Evolutionary conservation across 2,797 vertebrate genomes (phyloP), one percentile per base, ranked within the genome.

Genomic region (Sebastes steindachneri): DNA sequence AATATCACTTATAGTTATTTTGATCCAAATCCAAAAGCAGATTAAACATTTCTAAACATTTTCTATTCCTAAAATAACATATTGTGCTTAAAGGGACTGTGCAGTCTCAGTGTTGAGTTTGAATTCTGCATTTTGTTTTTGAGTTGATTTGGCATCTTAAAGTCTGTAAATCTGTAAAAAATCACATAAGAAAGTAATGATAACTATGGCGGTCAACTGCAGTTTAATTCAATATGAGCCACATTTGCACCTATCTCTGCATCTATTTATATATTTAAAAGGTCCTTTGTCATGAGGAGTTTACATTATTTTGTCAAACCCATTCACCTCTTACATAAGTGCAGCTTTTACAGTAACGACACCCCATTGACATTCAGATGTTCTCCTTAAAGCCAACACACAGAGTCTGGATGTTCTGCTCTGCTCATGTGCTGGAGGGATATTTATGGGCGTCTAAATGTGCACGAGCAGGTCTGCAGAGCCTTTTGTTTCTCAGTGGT

Each of bases 361-460:
- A 1, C 45, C 25, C 35, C 28, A 7, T 7, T 67, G 77, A 87
- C 77, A 80, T 87, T 90, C 80, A 83, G 45, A 79, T 28, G 70
- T 59, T 81, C 82, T 59, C 69, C 76, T 86, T 17, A 58, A 73
- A 83, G 33, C 8, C 57, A 23, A 4, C 76, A 23, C 60, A n/a
- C 51, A 1, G 57, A 35, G 78, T 65, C 80, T 66, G 74, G 68
- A 59, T 19, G 80, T 80, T 76, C 84, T 80, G 78, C 84, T 75
- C 77, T 1, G 71, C 82, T 35, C 62, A 25, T 81, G 75, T 29
- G 80, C 70, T 72, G 53, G 8, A 19, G 54, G 58, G 84, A 88
- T 91, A 93, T 95, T 94, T 94, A 93, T 70, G 84, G 83, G n/a
- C 68, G 10, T 79, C 80, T 92, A 88, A 92, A 93, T 93, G 90